These are phyloP conservation scores for Cataglyphis hispanica DNA, from an alignment of 1,140 invertebrate genomes.

Conservation along the genomic window DNA sequence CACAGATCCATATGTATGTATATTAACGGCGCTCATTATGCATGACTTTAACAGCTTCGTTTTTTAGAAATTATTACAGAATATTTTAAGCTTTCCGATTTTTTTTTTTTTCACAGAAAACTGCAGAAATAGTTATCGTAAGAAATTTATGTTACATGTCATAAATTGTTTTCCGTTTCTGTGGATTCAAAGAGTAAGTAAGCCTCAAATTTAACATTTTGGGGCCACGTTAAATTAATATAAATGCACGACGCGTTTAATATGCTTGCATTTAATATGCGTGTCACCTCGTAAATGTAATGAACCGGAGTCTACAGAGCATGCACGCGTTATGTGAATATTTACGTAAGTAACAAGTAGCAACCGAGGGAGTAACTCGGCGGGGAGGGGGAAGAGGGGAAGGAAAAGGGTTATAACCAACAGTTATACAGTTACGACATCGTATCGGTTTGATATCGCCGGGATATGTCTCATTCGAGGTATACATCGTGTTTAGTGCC, in stretches of 20 bases:
- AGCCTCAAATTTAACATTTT: slow-evolving; percentile 22
- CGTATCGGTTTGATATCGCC: slow-evolving; percentile 47
- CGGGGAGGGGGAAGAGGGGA: too few species aligned
- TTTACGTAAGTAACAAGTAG: slow-evolving; percentile 62
- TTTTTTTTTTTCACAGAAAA: background rate
- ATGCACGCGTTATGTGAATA: slow-evolving; percentile 51
- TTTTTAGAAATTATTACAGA: background rate
- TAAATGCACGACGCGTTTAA: slow-evolving; percentile 44
- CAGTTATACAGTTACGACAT: slow-evolving; percentile 61
- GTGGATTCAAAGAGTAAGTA: background rate
- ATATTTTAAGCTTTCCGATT: background rate
- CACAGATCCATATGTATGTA: slow-evolving; percentile 72
- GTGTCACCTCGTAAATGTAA: slow-evolving; percentile 60
- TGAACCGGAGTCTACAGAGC: slow-evolving; percentile 48
- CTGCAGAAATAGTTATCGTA: too few species aligned
- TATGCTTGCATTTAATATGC: slow-evolving; percentile 48
- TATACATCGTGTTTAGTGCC: slow-evolving; percentile 37
- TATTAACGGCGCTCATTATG: slow-evolving; percentile 73
- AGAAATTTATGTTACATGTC: background rate
- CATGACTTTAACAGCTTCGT: background rate
- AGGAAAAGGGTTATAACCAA: slow-evolving; percentile 30
- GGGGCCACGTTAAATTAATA: slow-evolving; percentile 39
- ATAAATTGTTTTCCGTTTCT: background rate
- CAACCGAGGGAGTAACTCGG: background rate
- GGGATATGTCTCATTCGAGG: slow-evolving; percentile 32